Percentiles rank a stretch among this genome's conserved stretches.
Evolutionary conservation across 2,797 vertebrate species (phyloP).

Genomic region (Melanotaenia trifasciata): DNA sequence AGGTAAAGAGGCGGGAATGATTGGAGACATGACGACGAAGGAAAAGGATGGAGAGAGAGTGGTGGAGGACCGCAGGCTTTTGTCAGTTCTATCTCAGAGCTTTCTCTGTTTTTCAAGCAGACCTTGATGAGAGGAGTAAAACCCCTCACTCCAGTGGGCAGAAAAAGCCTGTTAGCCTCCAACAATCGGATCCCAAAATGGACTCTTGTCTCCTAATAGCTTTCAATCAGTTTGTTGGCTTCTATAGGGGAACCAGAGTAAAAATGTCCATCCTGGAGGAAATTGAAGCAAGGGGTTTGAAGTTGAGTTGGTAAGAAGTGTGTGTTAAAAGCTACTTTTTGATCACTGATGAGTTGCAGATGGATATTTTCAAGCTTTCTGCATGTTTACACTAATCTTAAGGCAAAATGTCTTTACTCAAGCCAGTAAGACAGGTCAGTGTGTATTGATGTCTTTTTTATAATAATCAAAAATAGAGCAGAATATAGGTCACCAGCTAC

Average conservation of each 20-base stretch:
- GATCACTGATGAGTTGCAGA: slow-evolving; percentile 50
- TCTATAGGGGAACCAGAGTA: slow-evolving; percentile 2
- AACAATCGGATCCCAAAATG: slow-evolving; percentile 45
- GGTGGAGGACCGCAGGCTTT: slow-evolving; percentile 1
- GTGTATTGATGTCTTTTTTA: neutral
- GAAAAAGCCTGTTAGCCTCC: slow-evolving; percentile 24
- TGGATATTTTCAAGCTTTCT: slow-evolving; percentile 49
- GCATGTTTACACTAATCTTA: slow-evolving; percentile 28
- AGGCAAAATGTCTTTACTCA: slow-evolving; percentile 20
- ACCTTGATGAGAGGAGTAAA: slow-evolving; percentile 33
- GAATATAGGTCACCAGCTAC: slow-evolving; percentile 17
- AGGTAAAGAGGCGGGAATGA: slow-evolving; percentile 49
- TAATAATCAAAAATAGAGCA: slow-evolving; percentile 26
- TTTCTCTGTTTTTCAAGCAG: slow-evolving; percentile 17
- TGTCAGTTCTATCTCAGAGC: slow-evolving; percentile 36
- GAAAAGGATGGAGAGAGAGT: slow-evolving; percentile 10
- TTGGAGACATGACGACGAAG: slow-evolving; percentile 17
- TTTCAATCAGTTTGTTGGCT: slow-evolving; percentile 41
- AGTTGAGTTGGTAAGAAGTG: slow-evolving; percentile 20
- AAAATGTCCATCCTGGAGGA: slow-evolving; percentile 43
- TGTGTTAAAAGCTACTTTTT: slow-evolving; percentile 45
- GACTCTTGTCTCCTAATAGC: slow-evolving; percentile 44
- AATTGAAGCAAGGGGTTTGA: slow-evolving; percentile 48
- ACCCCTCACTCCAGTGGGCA: slow-evolving; percentile 23
- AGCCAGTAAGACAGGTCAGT: slow-evolving; percentile 19